phyloP scores from a whole-genome alignment of 1,140 invertebrate genomes.

The Geopemphigus sp. region DNA sequence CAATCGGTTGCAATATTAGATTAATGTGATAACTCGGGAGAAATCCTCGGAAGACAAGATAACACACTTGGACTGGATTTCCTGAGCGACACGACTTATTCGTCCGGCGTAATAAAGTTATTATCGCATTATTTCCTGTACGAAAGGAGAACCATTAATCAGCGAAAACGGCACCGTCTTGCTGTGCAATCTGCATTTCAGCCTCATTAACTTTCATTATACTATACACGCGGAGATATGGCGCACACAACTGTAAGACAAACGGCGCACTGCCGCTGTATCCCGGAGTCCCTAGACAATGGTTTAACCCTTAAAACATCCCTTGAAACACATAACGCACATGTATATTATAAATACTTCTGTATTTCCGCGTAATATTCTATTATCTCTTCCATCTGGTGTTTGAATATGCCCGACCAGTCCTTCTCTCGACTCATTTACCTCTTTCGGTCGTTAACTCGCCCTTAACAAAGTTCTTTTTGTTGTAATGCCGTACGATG shows the following conservation, averaged over 20 bases:
- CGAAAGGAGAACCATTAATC: slow-evolving; percentile 37
- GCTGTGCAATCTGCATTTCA: slow-evolving; percentile 48
- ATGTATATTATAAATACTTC: slow-evolving; percentile 48
- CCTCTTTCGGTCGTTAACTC: slow-evolving; percentile 48
- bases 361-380: slow-evolving; percentile 48
- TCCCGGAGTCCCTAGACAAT: slow-evolving; percentile 45
- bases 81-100: slow-evolving; percentile 38
- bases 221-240: slow-evolving; percentile 34
- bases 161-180: slow-evolving; percentile 49
- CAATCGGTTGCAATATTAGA: neutral
- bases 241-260: slow-evolving; percentile 24
- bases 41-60: slow-evolving; percentile 23
- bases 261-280: slow-evolving; percentile 29
- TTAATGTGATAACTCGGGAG: neutral
- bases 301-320: slow-evolving; percentile 49
- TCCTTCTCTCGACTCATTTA: slow-evolving; percentile 47
- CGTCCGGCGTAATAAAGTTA: slow-evolving; percentile 46
- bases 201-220: slow-evolving; percentile 49
- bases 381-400: slow-evolving; percentile 50
- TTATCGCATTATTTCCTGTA: slow-evolving; percentile 47
- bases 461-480: slow-evolving; percentile 41
- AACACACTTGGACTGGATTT: slow-evolving; percentile 30
- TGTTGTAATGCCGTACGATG: slow-evolving; percentile 6
- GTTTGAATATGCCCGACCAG: slow-evolving; percentile 49
- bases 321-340: slow-evolving; percentile 45